Percentiles rank a stretch among this genome's conserved stretches.
Evolutionary conservation across 2,888 invertebrate species (phyloP).

Genomic region (Drosophila hawaiiensis): DNA sequence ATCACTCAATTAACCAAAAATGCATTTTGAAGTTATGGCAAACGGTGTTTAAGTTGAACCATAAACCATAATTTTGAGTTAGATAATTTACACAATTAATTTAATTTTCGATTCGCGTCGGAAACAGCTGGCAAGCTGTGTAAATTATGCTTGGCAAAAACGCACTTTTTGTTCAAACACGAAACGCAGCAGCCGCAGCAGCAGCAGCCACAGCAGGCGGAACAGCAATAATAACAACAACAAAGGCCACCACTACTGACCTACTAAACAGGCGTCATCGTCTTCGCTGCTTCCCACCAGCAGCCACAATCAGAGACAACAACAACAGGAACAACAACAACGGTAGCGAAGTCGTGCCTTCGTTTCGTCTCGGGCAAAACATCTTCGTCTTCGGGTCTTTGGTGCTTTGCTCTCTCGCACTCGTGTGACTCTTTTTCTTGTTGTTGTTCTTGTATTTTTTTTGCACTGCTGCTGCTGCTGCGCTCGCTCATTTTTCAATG

Average conservation of each 20-base stretch:
- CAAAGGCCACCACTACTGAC: slow-evolving; percentile 83
- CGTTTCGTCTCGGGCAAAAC: slow-evolving; percentile 51
- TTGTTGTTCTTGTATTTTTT: slow-evolving; percentile 29
- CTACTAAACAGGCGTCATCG: slow-evolving; percentile 78
- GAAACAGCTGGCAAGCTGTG: slow-evolving; percentile 25
- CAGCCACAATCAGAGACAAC: slow-evolving; percentile 32
- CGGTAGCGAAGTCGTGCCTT: slow-evolving; percentile 51
- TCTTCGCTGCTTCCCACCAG: slow-evolving; percentile 46
- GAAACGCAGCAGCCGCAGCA: slow-evolving; percentile 28
- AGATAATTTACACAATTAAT: not conserved
- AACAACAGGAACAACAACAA: slow-evolving; percentile 14
- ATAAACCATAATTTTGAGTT: not conserved
- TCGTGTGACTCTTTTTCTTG: slow-evolving; percentile 58
- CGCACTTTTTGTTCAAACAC: slow-evolving; percentile 35
- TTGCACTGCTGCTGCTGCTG: slow-evolving; percentile 25
- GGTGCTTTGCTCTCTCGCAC: slow-evolving; percentile 45
- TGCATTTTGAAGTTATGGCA: not conserved
- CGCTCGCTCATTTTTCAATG: slow-evolving; percentile 71
- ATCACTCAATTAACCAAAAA: not conserved
- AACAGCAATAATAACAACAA: slow-evolving; percentile 32
- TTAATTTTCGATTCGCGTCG: slow-evolving; percentile 2
- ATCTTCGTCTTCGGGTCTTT: slow-evolving; percentile 54
- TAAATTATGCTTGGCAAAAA: slow-evolving; percentile 14
- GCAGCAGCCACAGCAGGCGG: slow-evolving; percentile 7
- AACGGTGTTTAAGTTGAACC: not conserved